Evolutionary conservation across 2,888 invertebrate species (phyloP), one percentile per base, ranked within the genome.

Genomic region (Argyra leucocephala): DNA sequence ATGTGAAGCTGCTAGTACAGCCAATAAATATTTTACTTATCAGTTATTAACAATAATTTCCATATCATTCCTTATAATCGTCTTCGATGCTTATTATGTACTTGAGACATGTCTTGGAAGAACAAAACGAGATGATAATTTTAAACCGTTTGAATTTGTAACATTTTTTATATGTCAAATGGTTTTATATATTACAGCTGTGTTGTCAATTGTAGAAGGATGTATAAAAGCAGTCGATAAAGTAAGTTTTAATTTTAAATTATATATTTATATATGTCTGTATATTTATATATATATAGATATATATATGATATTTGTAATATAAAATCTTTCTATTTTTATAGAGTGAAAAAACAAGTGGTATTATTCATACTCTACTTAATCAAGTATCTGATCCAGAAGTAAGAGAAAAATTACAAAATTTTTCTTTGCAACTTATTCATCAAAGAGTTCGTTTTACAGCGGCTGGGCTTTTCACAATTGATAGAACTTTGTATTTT

Each of bases 71-170:
- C 69, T 80, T 5, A 80, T 80, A 62, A 78, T 80, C 57, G 78
- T 80, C 15, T 80, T 80, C 24, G 79, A 80, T 75, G 78, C 79
- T 0, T 80, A 80, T 62, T 80, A 80, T 65, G 76, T 80, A 3
- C 68, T 80, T 64, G 79, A 79, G 62, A 78, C 78, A 0, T 66
- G 79, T 10, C 66, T 80, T 64, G 78, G 78, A 26, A 76, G 77
- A 69, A 74, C 76, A 26, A 75, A 76, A 61, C 71, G 76, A 2
- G 79, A 77, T 63, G 75, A 76, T 65, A 77, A 78, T 70, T 78
- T 79, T 67, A 78, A 77, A 57, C 77, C 77, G 0, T 74, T 73
- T 2, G 78, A 78, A 65, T 80, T 80, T 66, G 76, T 80, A 0
- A 76, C 76, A 4, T 80, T 80, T 67, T 80, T 80, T 68, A 77